Conservation (phyloP, 2,113 vertebrate species). For the Petrocephalus microphthalmus region DNA sequence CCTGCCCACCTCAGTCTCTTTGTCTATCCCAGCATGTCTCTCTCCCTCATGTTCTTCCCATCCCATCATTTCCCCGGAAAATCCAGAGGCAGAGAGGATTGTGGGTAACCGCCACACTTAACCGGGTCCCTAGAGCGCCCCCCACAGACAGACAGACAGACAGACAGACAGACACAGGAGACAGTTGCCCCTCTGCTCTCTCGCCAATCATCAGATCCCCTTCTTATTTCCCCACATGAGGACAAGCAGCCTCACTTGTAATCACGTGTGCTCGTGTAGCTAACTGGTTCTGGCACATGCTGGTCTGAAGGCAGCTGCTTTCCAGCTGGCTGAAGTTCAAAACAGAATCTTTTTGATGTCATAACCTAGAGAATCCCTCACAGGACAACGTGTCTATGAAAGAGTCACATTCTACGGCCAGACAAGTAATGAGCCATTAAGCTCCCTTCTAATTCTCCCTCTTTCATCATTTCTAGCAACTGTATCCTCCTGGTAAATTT, state of each 20-base stretch:
- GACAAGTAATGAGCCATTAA: neutral
- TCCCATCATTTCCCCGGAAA: conserved; percentile 2
- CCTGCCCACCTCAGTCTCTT: neutral
- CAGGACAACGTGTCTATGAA: neutral
- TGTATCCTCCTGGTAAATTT: neutral
- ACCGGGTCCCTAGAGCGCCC: neutral
- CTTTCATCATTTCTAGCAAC: neutral
- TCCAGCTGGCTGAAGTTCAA: neutral
- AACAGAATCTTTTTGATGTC: neutral
- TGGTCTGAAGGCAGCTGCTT: neutral
- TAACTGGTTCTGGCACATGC: neutral
- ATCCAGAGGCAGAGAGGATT: neutral
- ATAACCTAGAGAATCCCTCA: neutral
- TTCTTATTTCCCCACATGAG: neutral
- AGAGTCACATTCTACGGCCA: neutral
- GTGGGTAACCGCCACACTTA: neutral
- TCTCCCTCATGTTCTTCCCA: neutral
- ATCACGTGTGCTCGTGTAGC: neutral
- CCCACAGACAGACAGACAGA: neutral
- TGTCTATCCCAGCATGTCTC: neutral
- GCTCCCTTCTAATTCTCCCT: neutral
- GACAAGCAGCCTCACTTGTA: neutral
- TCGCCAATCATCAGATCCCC: neutral
- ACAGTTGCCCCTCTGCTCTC: neutral
- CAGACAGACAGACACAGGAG: neutral